Evolutionary conservation across 1,140 invertebrate genomes (phyloP).

Genomic region (Kradibia gibbosae): DNA sequence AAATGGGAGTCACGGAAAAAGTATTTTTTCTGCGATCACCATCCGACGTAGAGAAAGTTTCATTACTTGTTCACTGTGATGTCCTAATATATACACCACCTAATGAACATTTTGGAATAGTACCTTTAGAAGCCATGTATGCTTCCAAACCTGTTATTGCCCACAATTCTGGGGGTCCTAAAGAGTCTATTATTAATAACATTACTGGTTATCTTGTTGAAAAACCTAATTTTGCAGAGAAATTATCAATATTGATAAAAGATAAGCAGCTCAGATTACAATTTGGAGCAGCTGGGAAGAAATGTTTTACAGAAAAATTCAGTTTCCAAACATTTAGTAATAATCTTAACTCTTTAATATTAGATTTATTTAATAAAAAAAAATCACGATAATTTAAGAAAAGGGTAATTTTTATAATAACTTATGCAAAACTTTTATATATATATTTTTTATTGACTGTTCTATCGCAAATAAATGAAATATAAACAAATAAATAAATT

Average conservation of each 20-base stretch:
- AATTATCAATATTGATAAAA: slow-evolving; percentile 81
- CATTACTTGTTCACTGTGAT: slow-evolving; percentile 82
- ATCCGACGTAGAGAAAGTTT: slow-evolving; percentile 87
- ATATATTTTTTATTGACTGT: slow-evolving; percentile 45
- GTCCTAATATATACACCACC: slow-evolving; percentile 95
- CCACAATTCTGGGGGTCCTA: slow-evolving; percentile 94
- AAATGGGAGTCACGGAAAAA: slow-evolving; percentile 81
- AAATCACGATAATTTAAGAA: slow-evolving; percentile 47
- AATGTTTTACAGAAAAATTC: slow-evolving; percentile 77
- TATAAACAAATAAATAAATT: slow-evolving; percentile 49
- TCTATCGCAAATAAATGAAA: slow-evolving; percentile 49
- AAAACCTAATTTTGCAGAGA: slow-evolving; percentile 82
- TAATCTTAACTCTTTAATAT: slow-evolving; percentile 73
- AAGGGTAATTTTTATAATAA: background rate
- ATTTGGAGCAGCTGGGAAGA: slow-evolving; percentile 76
- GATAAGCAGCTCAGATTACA: slow-evolving; percentile 73
- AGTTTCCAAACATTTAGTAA: slow-evolving; percentile 79
- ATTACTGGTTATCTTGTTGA: slow-evolving; percentile 91
- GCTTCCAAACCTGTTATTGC: slow-evolving; percentile 94
- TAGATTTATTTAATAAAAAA: slow-evolving; percentile 57
- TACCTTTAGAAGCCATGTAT: slow-evolving; percentile 99
- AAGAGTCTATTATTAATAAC: slow-evolving; percentile 91
- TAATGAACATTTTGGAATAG: slow-evolving; percentile 99
- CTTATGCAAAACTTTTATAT: slow-evolving; percentile 14
- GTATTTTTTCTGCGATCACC: slow-evolving; percentile 91